These are phyloP conservation scores for Drosophila engyochracea DNA, from an alignment of 2,888 invertebrate species.

Conservation along the genomic window DNA sequence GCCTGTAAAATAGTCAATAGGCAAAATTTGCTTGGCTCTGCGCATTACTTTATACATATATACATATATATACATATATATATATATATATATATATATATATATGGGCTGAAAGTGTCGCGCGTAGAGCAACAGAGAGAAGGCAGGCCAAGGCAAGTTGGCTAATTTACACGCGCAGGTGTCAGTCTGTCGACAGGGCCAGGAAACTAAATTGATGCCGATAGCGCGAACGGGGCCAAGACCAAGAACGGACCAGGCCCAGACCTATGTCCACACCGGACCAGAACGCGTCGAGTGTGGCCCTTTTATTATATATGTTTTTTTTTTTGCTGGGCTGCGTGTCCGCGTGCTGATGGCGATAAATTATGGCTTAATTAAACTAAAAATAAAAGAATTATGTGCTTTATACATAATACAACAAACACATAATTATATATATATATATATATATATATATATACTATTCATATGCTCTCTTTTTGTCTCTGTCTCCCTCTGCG, in stretches of 20 bases:
- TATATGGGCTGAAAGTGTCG: constrained; percentile 56
- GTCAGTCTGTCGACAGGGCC: constrained; percentile 41
- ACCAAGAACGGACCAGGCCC: constrained; percentile 1
- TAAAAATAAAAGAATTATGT: constrained; percentile 61
- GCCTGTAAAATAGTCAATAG: not conserved
- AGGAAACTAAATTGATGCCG: not conserved
- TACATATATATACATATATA: not conserved
- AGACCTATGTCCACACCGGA: constrained; percentile 10
- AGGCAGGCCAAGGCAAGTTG: constrained; percentile 24
- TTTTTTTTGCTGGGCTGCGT: constrained; percentile 60
- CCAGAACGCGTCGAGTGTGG: constrained; percentile 61
- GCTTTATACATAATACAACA: constrained; percentile 18
- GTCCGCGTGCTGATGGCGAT: constrained; percentile 74
- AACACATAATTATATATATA: not conserved
- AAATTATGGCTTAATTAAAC: constrained; percentile 80
- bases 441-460: not conserved
- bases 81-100: constrained; percentile 32
- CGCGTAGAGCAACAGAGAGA: constrained; percentile 16
- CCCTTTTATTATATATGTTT: constrained; percentile 43
- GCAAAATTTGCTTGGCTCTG: constrained; percentile 50
- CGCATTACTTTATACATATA: not conserved
- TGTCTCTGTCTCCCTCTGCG: not conserved
- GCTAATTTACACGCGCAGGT: constrained; percentile 78
- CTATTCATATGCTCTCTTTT: too few relatives aligned
- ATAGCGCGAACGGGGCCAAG: constrained; percentile 4